A percentile compares a stretch with the other conserved stretches of the same genome.
Conservation (phyloP, 37 sponge, comb jelly and placozoan genomes). For the Diacarnus erythraeanus region DNA sequence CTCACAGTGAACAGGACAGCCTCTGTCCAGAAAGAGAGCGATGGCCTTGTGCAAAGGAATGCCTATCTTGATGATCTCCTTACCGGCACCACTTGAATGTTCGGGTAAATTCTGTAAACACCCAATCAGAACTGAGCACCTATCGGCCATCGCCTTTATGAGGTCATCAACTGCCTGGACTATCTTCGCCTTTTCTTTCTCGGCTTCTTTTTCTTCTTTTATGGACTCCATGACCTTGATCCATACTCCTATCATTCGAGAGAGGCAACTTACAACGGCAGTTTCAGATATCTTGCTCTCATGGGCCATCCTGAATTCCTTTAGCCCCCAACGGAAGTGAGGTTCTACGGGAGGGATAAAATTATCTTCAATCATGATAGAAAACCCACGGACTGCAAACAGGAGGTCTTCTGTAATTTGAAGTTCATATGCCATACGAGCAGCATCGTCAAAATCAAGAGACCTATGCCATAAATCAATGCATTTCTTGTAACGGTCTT, state of each 20-base stretch:
- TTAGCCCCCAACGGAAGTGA: slow-evolving; percentile 78
- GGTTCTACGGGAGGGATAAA: slow-evolving; percentile 58
- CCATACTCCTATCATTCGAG: slow-evolving; percentile 70
- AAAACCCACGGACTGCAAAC: slow-evolving; percentile 67
- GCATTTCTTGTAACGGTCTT: slow-evolving; percentile 51
- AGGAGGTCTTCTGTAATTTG: slow-evolving; percentile 80
- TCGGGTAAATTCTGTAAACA: slow-evolving; percentile 62
- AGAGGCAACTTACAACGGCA: slow-evolving; percentile 55
- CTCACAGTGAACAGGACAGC: slow-evolving; percentile 40
- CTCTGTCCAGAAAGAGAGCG: slow-evolving; percentile 37
- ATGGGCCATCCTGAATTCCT: slow-evolving; percentile 65
- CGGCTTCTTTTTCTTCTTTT: slow-evolving; percentile 3
- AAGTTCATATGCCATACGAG: slow-evolving; percentile 84
- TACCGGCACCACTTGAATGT: slow-evolving; percentile 26
- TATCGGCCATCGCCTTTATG: not conserved
- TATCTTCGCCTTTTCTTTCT: slow-evolving; percentile 25
- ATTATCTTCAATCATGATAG: slow-evolving; percentile 48
- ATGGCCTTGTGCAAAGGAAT: slow-evolving; percentile 58
- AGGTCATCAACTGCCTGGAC: slow-evolving; percentile 15
- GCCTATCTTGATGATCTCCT: slow-evolving; percentile 25
- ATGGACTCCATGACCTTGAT: slow-evolving; percentile 31
- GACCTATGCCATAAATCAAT: slow-evolving; percentile 80
- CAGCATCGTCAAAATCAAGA: slow-evolving; percentile 77
- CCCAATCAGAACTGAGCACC: slow-evolving; percentile 38
- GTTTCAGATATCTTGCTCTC: slow-evolving; percentile 75